Percentiles rank a stretch among this genome's conserved stretches.
These are phyloP conservation scores for Tyria jacobaeae DNA, from an alignment of 2,888 invertebrate species.

Conservation along the genomic window DNA sequence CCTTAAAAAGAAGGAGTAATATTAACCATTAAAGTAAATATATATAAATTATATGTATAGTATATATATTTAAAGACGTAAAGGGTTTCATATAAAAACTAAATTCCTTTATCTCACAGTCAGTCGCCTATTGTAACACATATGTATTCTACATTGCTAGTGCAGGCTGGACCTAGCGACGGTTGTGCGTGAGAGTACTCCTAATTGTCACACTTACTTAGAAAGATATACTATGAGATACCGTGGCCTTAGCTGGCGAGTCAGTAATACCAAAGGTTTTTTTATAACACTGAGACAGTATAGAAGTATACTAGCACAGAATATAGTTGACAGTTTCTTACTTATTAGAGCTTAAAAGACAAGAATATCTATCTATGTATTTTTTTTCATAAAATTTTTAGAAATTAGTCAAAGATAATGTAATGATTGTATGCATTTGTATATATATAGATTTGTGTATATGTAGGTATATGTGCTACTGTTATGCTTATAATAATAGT, in stretches of 20 bases:
- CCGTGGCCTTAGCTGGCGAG: background rate
- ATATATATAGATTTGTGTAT: too few relatives aligned
- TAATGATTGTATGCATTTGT: too few relatives aligned
- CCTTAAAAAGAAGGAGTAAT: background rate
- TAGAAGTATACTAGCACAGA: background rate
- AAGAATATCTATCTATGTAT: too few relatives aligned
- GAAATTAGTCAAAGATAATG: too few relatives aligned
- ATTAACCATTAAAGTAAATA: background rate
- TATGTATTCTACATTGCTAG: constrained; percentile 31
- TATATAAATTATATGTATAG: background rate
- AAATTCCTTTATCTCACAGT: background rate
- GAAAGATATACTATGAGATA: background rate
- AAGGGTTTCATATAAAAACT: constrained; percentile 13
- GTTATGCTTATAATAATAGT: too few relatives aligned
- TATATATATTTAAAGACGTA: background rate
- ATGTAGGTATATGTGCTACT: too few relatives aligned
- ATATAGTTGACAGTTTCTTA: background rate
- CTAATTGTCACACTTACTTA: constrained; percentile 15
- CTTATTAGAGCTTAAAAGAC: background rate
- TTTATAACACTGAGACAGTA: background rate
- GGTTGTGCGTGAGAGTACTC: constrained; percentile 19
- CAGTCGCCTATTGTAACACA: constrained; percentile 41
- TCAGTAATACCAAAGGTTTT: constrained; percentile 1
- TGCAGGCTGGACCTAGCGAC: background rate
- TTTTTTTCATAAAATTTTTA: too few relatives aligned